phyloP scores from a whole-genome alignment of 2,888 invertebrate genomes.

The Cataglyphis rosenhaueri region DNA sequence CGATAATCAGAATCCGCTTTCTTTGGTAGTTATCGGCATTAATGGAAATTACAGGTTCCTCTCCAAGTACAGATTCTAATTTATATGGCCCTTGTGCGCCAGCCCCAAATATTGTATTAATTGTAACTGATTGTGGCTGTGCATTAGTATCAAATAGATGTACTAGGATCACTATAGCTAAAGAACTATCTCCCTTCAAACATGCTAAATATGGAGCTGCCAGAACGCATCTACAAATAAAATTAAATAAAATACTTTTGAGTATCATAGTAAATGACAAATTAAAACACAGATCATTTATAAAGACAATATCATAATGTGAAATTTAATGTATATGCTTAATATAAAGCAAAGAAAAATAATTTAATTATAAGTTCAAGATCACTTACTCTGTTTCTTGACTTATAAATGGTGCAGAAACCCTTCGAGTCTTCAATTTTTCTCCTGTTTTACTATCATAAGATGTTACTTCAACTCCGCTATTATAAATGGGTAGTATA shows the following conservation, averaged over 20 bases:
- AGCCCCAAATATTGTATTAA: conserved; percentile 82
- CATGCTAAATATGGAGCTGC: conserved; percentile 90
- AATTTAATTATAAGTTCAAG: neutral
- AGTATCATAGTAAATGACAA: neutral
- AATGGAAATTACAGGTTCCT: conserved; percentile 79
- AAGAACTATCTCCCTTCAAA: conserved; percentile 86
- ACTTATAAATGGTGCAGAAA: conserved; percentile 81
- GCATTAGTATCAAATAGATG: conserved; percentile 86
- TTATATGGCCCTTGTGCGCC: conserved; percentile 81
- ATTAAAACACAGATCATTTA: neutral
- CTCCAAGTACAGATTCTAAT: conserved; percentile 80
- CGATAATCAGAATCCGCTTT: conserved; percentile 84
- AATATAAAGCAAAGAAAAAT: neutral
- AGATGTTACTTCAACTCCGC: conserved; percentile 82
- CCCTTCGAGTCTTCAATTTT: conserved; percentile 80
- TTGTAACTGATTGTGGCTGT: conserved; percentile 79
- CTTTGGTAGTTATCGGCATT: conserved; percentile 79
- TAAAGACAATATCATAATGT: neutral
- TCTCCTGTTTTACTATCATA: conserved; percentile 84
- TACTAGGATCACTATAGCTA: conserved; percentile 88
- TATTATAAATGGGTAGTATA: conserved; percentile 82
- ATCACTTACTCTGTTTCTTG: conserved; percentile 81
- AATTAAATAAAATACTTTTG: neutral
- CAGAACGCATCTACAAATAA: conserved; percentile 87
- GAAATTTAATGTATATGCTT: neutral